phyloP scores from a whole-genome alignment of 2,888 invertebrate species.

The Lymantria dispar region DNA sequence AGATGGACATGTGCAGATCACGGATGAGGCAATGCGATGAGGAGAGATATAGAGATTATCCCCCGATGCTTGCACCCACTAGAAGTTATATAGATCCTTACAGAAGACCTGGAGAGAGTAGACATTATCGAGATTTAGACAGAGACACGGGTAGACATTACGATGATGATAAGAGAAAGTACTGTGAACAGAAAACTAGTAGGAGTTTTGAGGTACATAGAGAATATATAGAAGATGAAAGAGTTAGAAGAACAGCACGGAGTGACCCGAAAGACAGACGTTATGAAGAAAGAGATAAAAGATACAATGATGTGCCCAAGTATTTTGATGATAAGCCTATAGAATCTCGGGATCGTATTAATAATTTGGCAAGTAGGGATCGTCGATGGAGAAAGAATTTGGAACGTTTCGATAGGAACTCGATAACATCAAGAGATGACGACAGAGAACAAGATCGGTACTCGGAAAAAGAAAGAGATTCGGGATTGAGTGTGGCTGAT shows the following conservation, averaged over 20 bases:
- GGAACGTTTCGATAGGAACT: slow-evolving; percentile 60
- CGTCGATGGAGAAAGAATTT: slow-evolving; percentile 43
- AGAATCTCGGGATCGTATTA: slow-evolving; percentile 31
- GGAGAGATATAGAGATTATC: slow-evolving; percentile 45
- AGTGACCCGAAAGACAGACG: slow-evolving; percentile 47
- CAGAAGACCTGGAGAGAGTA: slow-evolving; percentile 31
- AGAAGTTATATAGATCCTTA: slow-evolving; percentile 46
- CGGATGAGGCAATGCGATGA: slow-evolving; percentile 36
- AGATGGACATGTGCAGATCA: slow-evolving; percentile 45
- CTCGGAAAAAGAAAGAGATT: slow-evolving; percentile 68
- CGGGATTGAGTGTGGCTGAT: slow-evolving; percentile 68
- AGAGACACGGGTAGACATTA: slow-evolving; percentile 37
- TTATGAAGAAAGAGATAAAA: slow-evolving; percentile 44
- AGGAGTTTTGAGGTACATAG: slow-evolving; percentile 62
- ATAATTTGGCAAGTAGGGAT: slow-evolving; percentile 40
- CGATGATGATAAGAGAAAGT: slow-evolving; percentile 50
- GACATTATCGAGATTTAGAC: slow-evolving; percentile 49
- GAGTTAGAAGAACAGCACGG: slow-evolving; percentile 47
- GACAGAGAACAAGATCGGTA: slow-evolving; percentile 45
- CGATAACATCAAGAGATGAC: slow-evolving; percentile 61
- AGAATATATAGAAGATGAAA: slow-evolving; percentile 52
- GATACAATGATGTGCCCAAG: slow-evolving; percentile 44
- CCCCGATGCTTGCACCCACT: slow-evolving; percentile 37
- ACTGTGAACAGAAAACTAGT: slow-evolving; percentile 58
- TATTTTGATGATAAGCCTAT: slow-evolving; percentile 50